Percentiles rank a stretch among this genome's conserved stretches.
Evolutionary conservation across 2,888 invertebrate species (phyloP).

Genomic region (Eilema sororculum): DNA sequence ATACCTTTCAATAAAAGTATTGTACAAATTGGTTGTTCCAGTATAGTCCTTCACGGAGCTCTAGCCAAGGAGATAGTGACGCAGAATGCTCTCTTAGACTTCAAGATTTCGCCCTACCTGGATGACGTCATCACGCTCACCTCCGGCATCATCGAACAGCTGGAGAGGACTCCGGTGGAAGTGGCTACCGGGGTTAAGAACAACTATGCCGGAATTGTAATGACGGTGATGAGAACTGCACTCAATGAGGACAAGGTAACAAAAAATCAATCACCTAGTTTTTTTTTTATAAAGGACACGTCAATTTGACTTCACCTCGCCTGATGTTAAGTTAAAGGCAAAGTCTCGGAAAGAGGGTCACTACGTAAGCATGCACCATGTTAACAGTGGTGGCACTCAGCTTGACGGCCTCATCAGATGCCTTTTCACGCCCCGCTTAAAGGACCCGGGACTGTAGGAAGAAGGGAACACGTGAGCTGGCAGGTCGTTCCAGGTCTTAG

Average conservation of each 20-base stretch:
- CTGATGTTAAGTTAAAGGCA: too few relatives aligned
- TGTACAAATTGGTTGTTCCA: constrained; percentile 42
- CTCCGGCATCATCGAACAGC: constrained; percentile 68
- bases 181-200: constrained; percentile 60
- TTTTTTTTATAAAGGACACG: too few relatives aligned
- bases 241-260: constrained; percentile 77
- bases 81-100: constrained; percentile 76
- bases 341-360: too few relatives aligned
- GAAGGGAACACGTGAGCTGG: too few relatives aligned
- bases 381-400: too few relatives aligned
- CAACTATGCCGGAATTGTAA: constrained; percentile 65
- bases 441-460: too few relatives aligned
- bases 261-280: not conserved
- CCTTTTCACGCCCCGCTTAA: too few relatives aligned
- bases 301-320: too few relatives aligned
- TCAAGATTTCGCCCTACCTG: constrained; percentile 73
- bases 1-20: not conserved
- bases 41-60: constrained; percentile 79
- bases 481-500: too few relatives aligned
- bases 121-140: constrained; percentile 67
- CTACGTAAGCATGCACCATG: too few relatives aligned
- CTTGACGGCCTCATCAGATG: too few relatives aligned
- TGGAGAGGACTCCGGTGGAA: constrained; percentile 57
- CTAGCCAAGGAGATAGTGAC: constrained; percentile 80
- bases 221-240: constrained; percentile 69